phyloP scores from a whole-genome alignment of 2,113 vertebrate species.

The Agelaius tricolor region DNA sequence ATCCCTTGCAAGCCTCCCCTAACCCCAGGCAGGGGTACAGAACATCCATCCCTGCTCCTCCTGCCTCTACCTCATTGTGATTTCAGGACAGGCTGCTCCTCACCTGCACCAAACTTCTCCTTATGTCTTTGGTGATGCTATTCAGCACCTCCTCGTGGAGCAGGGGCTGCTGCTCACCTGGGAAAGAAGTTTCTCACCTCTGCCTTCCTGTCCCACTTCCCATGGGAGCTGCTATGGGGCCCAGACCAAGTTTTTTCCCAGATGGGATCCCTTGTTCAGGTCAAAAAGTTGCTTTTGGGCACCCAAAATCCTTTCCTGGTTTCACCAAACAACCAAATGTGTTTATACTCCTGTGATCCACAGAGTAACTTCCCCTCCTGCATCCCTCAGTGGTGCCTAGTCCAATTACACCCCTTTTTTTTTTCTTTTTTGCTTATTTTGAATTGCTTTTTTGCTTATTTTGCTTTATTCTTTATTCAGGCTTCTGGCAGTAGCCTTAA shows the following conservation, averaged over 20 bases:
- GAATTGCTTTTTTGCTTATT: neutral
- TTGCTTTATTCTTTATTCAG: neutral
- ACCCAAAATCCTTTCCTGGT: neutral
- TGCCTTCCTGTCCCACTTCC: neutral
- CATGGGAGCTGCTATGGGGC: fast-evolving
- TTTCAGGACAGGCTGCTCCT: neutral
- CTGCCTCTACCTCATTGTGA: fast-evolving
- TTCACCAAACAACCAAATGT: fast-evolving
- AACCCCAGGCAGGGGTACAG: too few relatives aligned
- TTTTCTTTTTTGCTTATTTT: neutral
- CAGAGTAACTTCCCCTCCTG: neutral
- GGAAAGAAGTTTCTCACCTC: neutral
- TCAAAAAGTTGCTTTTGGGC: neutral
- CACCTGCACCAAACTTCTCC: fast-evolving
- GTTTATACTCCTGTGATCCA: fast-evolving
- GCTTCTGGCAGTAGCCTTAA: neutral
- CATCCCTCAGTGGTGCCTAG: neutral
- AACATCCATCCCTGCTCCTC: neutral
- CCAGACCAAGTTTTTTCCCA: neutral
- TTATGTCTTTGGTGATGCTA: neutral
- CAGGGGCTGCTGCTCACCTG: neutral
- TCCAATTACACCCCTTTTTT: fast-evolving
- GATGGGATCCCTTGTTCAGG: fast-evolving
- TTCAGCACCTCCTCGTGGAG: fast-evolving
- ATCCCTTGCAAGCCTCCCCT: too few relatives aligned